Evolutionary conservation across 1,140 invertebrate genomes (phyloP).

Genomic region (Odontomachus brunneus): DNA sequence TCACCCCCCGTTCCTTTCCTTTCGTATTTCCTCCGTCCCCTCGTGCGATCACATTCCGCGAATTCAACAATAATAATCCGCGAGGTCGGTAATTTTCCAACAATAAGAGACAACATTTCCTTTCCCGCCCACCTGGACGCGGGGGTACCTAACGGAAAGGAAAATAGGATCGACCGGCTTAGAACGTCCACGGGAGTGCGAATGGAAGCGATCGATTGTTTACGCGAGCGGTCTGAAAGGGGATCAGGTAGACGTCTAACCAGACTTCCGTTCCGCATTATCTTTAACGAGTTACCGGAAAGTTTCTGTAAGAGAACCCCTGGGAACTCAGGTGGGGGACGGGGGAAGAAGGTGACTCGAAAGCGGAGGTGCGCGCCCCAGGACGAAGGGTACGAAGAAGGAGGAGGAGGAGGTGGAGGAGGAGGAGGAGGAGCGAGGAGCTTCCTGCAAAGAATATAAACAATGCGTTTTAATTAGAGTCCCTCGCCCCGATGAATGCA

Average conservation of each 20-base stretch:
- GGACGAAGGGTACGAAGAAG: neutral
- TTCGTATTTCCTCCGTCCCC: neutral
- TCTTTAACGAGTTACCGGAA: slow-evolving; percentile 71
- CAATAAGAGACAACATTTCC: slow-evolving; percentile 6
- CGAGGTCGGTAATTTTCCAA: neutral
- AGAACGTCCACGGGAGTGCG: slow-evolving; percentile 17
- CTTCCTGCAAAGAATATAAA: slow-evolving; percentile 84
- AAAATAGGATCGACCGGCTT: slow-evolving; percentile 23
- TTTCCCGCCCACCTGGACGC: neutral
- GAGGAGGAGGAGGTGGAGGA: slow-evolving; percentile 8
- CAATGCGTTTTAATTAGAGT: slow-evolving; percentile 85
- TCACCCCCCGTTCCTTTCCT: neutral
- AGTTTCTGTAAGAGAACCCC: slow-evolving; percentile 66
- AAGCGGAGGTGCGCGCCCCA: slow-evolving; percentile 26
- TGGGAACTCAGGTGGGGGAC: slow-evolving; percentile 44
- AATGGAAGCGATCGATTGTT: slow-evolving; percentile 62
- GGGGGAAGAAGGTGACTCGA: slow-evolving; percentile 31
- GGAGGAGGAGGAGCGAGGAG: slow-evolving; percentile 40
- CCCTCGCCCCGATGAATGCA: slow-evolving; percentile 79
- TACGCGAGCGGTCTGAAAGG: slow-evolving; percentile 54
- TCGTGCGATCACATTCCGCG: no score
- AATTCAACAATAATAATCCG: neutral
- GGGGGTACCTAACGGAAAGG: slow-evolving; percentile 1
- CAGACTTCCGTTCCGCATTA: slow-evolving; percentile 61
- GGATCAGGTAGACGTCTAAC: slow-evolving; percentile 43